These are phyloP conservation scores for Carettochelys insculpta DNA, from an alignment of 2,113 vertebrate genomes.

Conservation along the genomic window DNA sequence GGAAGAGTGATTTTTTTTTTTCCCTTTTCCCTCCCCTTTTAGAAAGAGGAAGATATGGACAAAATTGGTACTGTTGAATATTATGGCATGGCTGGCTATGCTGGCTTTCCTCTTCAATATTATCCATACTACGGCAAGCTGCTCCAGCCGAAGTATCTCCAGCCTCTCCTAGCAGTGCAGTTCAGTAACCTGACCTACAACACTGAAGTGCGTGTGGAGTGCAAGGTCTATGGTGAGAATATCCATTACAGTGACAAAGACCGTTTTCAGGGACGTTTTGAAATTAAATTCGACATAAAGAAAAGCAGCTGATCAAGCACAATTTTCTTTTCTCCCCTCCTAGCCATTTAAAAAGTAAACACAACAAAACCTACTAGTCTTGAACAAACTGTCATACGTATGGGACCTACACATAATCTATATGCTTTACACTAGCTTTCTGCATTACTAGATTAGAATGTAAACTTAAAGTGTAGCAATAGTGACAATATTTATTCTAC, in stretches of 20 bases:
- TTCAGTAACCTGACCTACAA: constrained; percentile 88
- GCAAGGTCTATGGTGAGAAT: constrained; percentile 90
- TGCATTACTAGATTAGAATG: constrained; percentile 98
- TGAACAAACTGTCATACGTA: constrained; percentile 99
- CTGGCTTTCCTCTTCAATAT: constrained; percentile 92
- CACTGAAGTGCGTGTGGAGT: constrained; percentile 89
- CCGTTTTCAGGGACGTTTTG: constrained; percentile 98
- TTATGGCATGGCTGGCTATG: constrained; percentile 75
- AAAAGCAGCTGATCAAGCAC: constrained; percentile 92
- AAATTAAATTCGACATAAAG: constrained; percentile 89
- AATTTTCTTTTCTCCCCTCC: constrained; percentile 71
- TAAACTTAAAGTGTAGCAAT: constrained; percentile 98
- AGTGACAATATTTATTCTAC: constrained; percentile 99
- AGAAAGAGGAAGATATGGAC: constrained; percentile 85
- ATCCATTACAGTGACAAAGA: constrained; percentile 95
- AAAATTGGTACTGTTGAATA: constrained; percentile 84
- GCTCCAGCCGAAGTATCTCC: constrained; percentile 91
- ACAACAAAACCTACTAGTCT: constrained; percentile 93
- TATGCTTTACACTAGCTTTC: constrained; percentile 99
- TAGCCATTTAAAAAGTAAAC: constrained; percentile 81
- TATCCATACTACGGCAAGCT: constrained; percentile 96
- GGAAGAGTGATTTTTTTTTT: not conserved
- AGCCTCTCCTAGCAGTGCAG: constrained; percentile 93
- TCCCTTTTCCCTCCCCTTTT: not conserved
- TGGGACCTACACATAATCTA: constrained; percentile 99